Evolutionary conservation across 2,113 vertebrate species (phyloP).

Genomic region (Fregetta grallaria): DNA sequence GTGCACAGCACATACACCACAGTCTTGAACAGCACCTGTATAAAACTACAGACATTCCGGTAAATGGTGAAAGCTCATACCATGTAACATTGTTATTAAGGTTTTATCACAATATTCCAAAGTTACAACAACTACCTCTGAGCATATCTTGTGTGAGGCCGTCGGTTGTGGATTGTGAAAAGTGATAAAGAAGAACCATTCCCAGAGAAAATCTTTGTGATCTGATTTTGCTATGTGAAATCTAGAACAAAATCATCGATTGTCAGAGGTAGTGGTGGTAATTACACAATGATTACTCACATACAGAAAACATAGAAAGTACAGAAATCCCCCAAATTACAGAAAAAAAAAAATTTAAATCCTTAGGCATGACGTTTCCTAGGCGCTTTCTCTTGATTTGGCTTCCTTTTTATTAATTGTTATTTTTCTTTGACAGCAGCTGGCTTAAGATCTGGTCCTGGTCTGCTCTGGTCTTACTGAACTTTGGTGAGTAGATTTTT

Average conservation of each 20-base stretch:
- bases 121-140: not conserved
- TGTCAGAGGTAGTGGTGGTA: conserved; percentile 47
- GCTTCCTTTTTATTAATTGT: not conserved
- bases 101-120: conserved; percentile 39
- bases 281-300: conserved; percentile 12
- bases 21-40: conserved; percentile 80
- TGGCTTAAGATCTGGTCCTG: conserved; percentile 24
- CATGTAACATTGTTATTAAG: conserved; percentile 66
- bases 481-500: conserved; percentile 16
- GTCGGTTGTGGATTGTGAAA: not conserved
- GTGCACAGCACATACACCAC: conserved; percentile 94
- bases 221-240: conserved; percentile 16
- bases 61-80: conserved; percentile 60
- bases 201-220: not conserved
- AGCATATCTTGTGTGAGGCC: not conserved
- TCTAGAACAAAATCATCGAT: not conserved
- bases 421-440: not conserved
- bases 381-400: not conserved
- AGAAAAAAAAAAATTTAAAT: not conserved
- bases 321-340: conserved; percentile 16
- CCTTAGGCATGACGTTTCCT: not conserved
- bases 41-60: conserved; percentile 89
- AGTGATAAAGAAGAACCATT: not conserved
- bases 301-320: not conserved
- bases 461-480: not conserved